These are phyloP conservation scores for Chrysomela aeneicollis DNA, from an alignment of 2,888 invertebrate genomes.

Conservation along the genomic window DNA sequence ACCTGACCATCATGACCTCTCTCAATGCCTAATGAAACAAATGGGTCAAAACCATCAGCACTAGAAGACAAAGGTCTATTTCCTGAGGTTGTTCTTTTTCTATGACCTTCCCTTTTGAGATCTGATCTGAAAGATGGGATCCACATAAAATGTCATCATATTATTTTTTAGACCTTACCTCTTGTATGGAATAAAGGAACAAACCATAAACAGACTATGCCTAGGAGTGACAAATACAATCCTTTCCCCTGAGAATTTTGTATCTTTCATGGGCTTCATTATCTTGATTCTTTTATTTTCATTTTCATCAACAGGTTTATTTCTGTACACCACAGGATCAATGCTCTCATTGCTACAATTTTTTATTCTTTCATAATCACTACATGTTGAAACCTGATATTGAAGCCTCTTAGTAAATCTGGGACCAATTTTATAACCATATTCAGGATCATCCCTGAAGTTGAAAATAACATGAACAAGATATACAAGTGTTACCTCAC, in stretches of 20 bases:
- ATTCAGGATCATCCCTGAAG: constrained; percentile 23
- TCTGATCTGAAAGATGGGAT: constrained; percentile 38
- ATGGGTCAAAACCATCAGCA: constrained; percentile 85
- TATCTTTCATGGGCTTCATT: constrained; percentile 69
- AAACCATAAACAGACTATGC: constrained; percentile 84
- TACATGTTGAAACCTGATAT: constrained; percentile 62
- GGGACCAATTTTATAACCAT: constrained; percentile 48
- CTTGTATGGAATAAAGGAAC: constrained; percentile 85
- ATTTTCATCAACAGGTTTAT: constrained; percentile 57
- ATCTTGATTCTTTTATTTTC: constrained; percentile 70
- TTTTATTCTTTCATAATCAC: constrained; percentile 60
- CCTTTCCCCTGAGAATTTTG: constrained; percentile 80
- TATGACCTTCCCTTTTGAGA: constrained; percentile 59
- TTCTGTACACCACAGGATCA: constrained; percentile 45
- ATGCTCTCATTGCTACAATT: constrained; percentile 84
- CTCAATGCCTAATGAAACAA: constrained; percentile 85
- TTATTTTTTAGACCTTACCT: constrained; percentile 39
- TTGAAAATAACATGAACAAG: constrained; percentile 48
- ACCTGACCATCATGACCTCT: constrained; percentile 83
- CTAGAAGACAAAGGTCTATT: constrained; percentile 84
- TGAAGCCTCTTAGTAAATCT: constrained; percentile 56
- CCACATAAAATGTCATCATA: constrained; percentile 14
- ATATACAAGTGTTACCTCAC: neutral
- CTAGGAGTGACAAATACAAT: constrained; percentile 81
- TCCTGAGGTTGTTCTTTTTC: constrained; percentile 83